phyloP scores from a whole-genome alignment of 2,888 invertebrate genomes.

The Folsomia manolachei region DNA sequence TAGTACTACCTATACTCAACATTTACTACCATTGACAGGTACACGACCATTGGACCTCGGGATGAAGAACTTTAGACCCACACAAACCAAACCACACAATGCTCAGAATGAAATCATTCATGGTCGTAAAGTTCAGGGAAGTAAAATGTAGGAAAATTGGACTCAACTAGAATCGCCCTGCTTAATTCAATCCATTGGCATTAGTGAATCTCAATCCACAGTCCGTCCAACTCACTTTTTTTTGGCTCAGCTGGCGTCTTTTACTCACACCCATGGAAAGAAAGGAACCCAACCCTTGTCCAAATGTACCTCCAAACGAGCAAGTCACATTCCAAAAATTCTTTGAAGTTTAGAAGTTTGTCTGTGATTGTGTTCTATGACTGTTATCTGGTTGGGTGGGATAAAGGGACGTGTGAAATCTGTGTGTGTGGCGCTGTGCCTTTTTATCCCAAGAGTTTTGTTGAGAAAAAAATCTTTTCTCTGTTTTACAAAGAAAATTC shows the following conservation, averaged over 20 bases:
- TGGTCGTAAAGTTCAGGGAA: background rate
- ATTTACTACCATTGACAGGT: conserved; percentile 44
- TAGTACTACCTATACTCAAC: conserved; percentile 19
- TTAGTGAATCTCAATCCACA: too few species aligned
- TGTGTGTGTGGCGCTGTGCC: background rate
- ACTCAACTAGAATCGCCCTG: conserved; percentile 5
- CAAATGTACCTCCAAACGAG: too few species aligned
- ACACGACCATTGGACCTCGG: conserved; percentile 29
- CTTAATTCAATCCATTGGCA: conserved; percentile 18
- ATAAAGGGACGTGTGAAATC: background rate
- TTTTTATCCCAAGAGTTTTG: background rate
- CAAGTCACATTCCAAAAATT: background rate
- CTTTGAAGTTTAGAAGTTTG: background rate
- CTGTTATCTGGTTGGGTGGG: too few species aligned
- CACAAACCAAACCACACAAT: background rate
- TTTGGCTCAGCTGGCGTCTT: conserved; percentile 15
- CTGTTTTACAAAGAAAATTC: conserved; percentile 21
- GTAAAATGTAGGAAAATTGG: background rate
- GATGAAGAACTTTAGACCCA: background rate
- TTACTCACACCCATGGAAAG: background rate
- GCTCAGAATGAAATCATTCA: background rate
- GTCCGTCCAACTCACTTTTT: conserved; percentile 2
- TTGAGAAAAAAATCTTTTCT: conserved; percentile 9
- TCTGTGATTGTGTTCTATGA: background rate
- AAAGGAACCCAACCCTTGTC: too few species aligned